A percentile compares a stretch with the other conserved stretches of the same genome.
Evolutionary conservation across 2,888 invertebrate species (phyloP).

Genomic region (Mimumesa dahlbomi): DNA sequence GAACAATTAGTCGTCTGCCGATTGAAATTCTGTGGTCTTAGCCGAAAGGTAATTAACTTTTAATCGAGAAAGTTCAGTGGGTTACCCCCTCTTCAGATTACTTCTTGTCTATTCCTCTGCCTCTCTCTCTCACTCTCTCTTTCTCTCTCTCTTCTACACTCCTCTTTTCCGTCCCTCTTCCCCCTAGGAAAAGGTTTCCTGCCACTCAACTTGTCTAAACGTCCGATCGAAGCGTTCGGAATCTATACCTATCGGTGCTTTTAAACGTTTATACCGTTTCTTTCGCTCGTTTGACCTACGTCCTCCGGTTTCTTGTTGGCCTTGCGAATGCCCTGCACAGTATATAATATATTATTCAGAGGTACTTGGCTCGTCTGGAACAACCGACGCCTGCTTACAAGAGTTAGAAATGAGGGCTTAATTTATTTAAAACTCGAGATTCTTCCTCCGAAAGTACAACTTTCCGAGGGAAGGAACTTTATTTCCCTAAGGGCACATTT

Average conservation of each 20-base stretch:
- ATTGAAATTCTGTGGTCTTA: slow-evolving; percentile 76
- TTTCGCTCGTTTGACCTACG: slow-evolving; percentile 6
- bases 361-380: slow-evolving; percentile 17
- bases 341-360: slow-evolving; percentile 45
- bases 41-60: slow-evolving; percentile 76
- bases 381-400: slow-evolving; percentile 18
- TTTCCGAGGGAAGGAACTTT: slow-evolving; percentile 41
- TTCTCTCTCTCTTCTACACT: slow-evolving; percentile 3
- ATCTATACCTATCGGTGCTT: slow-evolving; percentile 13
- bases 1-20: slow-evolving; percentile 72
- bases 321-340: neutral
- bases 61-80: slow-evolving; percentile 75
- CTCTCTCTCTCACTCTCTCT: slow-evolving; percentile 8
- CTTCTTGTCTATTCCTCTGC: slow-evolving; percentile 48
- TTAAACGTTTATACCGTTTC: slow-evolving; percentile 16
- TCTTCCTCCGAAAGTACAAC: slow-evolving; percentile 39
- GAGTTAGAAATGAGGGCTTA: slow-evolving; percentile 34
- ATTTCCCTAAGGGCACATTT: slow-evolving; percentile 48
- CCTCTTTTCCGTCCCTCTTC: slow-evolving; percentile 44
- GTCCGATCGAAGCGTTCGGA: slow-evolving; percentile 53
- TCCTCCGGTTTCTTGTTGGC: slow-evolving; percentile 1
- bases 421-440: slow-evolving; percentile 54
- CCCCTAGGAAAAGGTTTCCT: slow-evolving; percentile 43
- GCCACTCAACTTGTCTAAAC: slow-evolving; percentile 73
- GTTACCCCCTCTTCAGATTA: slow-evolving; percentile 54